Base-by-base conservation (phyloP, 2,113 vertebrate species). In the Talpa occidentalis region DNA sequence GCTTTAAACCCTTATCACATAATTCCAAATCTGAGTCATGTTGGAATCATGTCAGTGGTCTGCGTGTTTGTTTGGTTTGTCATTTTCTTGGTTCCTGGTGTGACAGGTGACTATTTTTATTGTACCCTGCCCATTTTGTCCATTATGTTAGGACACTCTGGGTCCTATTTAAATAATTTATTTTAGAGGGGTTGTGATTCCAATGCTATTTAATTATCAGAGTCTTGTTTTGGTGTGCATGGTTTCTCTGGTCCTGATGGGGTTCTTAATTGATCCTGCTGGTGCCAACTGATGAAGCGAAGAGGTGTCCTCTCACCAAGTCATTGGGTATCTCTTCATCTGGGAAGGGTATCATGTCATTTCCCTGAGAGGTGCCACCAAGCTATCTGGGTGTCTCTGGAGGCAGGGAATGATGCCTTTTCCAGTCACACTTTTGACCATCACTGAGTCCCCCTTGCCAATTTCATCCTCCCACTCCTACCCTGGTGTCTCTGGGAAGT, bases 1-100 rank as follows among this genome's bases (percentile, higher is more conserved):
- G 1, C 7, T 94, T 81, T 94, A 85, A 94, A 66, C 62, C 64
- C 90, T 87, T 64, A 14, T 87, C 42, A 42, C 26, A 14, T 62
- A 69, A 69, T 64, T 94, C 12, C 60, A 17, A 32, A 80, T 72
- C 56, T 83, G 74, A 60, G n/a, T 70, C 54, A 59, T 49, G 14
- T 69, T 69, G 3, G 19, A 35, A 30, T 44, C 30, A 7, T 54
- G 35, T 92, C 66, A 76, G 1, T 42, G 37, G 28, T 56, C 28
- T 73, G 28, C 28, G 16, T 94, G 35, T 66, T 93, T 62, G 54
- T 84, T 74, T 60, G 70, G 26, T 26, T 88, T 88, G 67, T 66
- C 35, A 64, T 85, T 35, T 82, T 89, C 44, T 37, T 69, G 35
- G 26, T 72, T 91, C 28, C 32, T 85, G 21, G 10, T 77, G 22